Base-by-base conservation (phyloP, 1,140 invertebrate species). In the Protaetia brevitarsis region DNA sequence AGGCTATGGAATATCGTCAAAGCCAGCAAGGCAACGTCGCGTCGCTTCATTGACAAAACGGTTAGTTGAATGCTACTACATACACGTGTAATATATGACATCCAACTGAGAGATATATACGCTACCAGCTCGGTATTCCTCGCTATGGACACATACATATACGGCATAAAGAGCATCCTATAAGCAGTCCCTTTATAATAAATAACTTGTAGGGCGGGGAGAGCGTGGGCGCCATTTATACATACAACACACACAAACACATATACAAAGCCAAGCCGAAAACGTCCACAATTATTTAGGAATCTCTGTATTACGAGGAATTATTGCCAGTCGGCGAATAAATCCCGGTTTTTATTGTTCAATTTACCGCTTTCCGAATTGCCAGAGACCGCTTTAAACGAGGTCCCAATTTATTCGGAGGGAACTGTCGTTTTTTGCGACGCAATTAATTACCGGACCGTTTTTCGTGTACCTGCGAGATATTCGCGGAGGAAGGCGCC, bases 81-180 rank as follows among this genome's bases (percentile, higher is more conserved):
- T 51, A 64, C 27, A 21, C 11, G 16, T 16, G 63, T 57, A 64
- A 64, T 56, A 64, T 64, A 64, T 56, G 63, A 29, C 27, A 29
- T 64, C 63, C 63, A 30, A 57, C 63, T 56, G 63, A 34, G 63
- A 64, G 41, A 64, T 64, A 56, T 64, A 64, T 64, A n/a, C n/a
- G 37, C 45, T 63, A 63, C 31, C 41, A 56, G 21, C 8, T 23
- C 1, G 4, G 41, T n/a, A n/a, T n/a, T n/a, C n/a, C n/a, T n/a
- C n/a, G n/a, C n/a, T n/a, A n/a, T n/a, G n/a, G n/a, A n/a, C n/a
- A n/a, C n/a, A n/a, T n/a, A n/a, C n/a, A n/a, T n/a, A n/a, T n/a
- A n/a, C n/a, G 16, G 41, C 1, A 45, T 51, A 51, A 37, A 11
- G 19, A 23, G 6, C 10, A 51, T 2, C 19, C 19, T 23, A 51